Base-by-base conservation (phyloP, 2,797 vertebrate genomes). In the Melanotaenia trifasciata region DNA sequence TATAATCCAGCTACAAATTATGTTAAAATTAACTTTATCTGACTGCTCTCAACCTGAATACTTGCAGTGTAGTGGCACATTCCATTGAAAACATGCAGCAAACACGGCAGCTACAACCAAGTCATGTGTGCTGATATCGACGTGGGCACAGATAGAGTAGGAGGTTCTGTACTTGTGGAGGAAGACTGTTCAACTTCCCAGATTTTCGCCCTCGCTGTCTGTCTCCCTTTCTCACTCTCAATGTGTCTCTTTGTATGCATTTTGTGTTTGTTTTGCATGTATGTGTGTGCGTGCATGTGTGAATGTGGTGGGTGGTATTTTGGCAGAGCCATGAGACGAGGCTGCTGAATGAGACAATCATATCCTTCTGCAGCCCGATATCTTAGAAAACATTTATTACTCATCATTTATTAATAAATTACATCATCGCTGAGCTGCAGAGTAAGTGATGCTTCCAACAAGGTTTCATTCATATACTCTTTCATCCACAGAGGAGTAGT, bases 81-180 rank as follows among this genome's bases (percentile, higher is more conserved):
- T 78, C 58, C 76, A 74, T 62, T 64, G 16, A 79, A 70, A 67
- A 58, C 72, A 54, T 69, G 56, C 72, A 81, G 71, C 47, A 70
- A 82, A 76, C 78, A 71, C 50, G 76, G 82, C 79, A 89, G 85
- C 80, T 85, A 72, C 83, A 74, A 83, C 76, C 75, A 65, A 71
- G 74, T 83, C 79, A 80, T 86, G 84, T 87, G 88, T 90, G 87
- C 84, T 79, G 78, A 85, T 78, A 83, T 53, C 32, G 7, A 72
- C 72, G 84, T 88, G 87, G 87, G 86, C 82, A 78, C 84, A 81
- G 78, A 85, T 67, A 72, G 86, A 88, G 91, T 90, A 84, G 89
- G 88, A 89, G 88, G 88, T 80, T 92, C 79, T 90, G 91, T 88
- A 86, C 89, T 88, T 89, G 87, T 89, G 84, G 89, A 91, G 88